Evolutionary conservation across 2,888 invertebrate genomes (phyloP).

Genomic region (Schizotus pectinicornis): DNA sequence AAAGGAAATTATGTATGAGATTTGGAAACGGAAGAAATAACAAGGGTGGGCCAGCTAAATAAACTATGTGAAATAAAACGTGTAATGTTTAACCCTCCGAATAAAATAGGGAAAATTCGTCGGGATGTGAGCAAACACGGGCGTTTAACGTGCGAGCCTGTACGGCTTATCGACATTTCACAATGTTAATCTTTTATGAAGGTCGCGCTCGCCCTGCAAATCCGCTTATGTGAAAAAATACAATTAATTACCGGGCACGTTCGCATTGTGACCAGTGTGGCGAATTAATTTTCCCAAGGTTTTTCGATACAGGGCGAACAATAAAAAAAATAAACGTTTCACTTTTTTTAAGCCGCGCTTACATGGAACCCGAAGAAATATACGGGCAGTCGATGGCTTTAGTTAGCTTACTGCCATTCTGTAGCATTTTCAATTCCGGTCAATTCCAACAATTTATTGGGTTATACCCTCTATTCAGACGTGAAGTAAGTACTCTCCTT

Average conservation of each 20-base stretch:
- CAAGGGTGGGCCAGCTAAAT: conserved; percentile 22
- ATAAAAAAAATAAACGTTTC: neutral
- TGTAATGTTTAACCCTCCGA: conserved; percentile 26
- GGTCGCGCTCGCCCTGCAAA: conserved; percentile 12
- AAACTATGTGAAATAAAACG: conserved; percentile 31
- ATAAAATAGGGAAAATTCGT: conserved; percentile 11
- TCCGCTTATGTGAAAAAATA: conserved; percentile 26
- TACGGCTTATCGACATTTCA: conserved; percentile 29
- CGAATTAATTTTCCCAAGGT: conserved; percentile 20
- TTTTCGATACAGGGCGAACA: conserved; percentile 7
- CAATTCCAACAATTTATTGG: too few species aligned
- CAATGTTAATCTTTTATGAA: conserved; percentile 24
- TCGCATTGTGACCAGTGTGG: conserved; percentile 1
- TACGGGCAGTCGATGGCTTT: too few species aligned
- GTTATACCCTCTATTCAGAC: too few species aligned
- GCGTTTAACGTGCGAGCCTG: conserved; percentile 9
- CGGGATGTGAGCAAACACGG: conserved; percentile 10
- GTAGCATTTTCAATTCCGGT: too few species aligned
- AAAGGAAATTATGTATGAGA: conserved; percentile 35
- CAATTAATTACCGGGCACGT: conserved; percentile 21
- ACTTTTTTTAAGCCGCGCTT: too few species aligned
- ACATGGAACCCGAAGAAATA: too few species aligned
- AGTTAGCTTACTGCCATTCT: too few species aligned
- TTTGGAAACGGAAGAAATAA: conserved; percentile 26
- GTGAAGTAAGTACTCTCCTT: too few species aligned